Evolutionary conservation across 2,113 vertebrate genomes (phyloP).

Genomic region (Bombycilla garrulus): DNA sequence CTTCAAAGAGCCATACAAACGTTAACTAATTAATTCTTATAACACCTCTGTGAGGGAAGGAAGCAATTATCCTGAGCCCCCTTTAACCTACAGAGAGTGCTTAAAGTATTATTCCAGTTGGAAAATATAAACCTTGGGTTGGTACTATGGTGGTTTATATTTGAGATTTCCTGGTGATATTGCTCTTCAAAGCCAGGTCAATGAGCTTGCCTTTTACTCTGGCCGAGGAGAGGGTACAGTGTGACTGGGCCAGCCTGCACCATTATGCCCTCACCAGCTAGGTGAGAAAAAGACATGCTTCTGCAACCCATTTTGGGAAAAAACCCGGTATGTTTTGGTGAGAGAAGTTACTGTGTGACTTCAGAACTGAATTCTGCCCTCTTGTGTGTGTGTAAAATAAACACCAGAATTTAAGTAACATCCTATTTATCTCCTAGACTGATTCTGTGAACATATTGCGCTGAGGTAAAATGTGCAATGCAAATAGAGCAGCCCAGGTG

Average conservation of each 20-base stretch:
- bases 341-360: neutral
- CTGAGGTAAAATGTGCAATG: neutral
- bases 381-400: neutral
- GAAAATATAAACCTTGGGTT: neutral
- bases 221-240: neutral
- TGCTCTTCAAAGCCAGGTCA: neutral
- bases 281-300: neutral
- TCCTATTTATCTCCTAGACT: neutral
- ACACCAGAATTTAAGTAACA: neutral
- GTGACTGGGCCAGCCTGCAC: too few relatives aligned
- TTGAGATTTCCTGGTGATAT: neutral
- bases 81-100: neutral
- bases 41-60: neutral
- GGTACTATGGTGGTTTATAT: neutral
- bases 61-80: constrained; percentile 1
- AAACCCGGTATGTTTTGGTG: rapidly evolving
- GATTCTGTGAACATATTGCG: neutral
- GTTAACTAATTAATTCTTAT: constrained; percentile 42
- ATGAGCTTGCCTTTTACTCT: neutral
- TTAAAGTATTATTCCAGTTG: neutral
- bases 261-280: rapidly evolving
- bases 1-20: neutral
- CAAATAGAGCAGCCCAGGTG: neutral
- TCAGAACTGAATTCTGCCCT: neutral
- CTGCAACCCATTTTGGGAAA: neutral